A percentile compares a stretch with the other conserved stretches of the same genome.
These are phyloP conservation scores for Coturnix japonica DNA, from an alignment of 2,113 vertebrate genomes.

Conservation along the genomic window DNA sequence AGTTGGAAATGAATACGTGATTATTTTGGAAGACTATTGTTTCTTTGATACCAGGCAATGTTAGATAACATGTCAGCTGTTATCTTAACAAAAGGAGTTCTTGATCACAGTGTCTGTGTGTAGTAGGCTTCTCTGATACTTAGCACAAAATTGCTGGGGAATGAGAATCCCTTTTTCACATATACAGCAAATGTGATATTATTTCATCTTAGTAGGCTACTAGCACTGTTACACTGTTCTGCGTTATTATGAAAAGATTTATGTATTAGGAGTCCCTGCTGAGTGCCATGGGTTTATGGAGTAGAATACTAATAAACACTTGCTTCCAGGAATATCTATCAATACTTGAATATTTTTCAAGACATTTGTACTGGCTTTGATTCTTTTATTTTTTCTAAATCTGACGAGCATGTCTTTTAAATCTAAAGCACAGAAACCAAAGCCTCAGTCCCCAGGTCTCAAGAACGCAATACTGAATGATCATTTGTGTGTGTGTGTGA, in stretches of 20 bases:
- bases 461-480: not conserved
- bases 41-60: not conserved
- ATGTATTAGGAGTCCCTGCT: not conserved
- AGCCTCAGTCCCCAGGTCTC: not conserved
- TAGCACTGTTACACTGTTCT: not conserved
- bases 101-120: not conserved
- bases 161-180: not conserved
- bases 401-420: not conserved
- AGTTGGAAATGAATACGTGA: not conserved
- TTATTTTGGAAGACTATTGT: not conserved
- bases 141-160: not conserved
- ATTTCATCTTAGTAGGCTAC: not conserved
- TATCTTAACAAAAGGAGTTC: not conserved
- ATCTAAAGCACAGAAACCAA: not conserved
- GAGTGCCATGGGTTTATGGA: not conserved
- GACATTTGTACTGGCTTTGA: not conserved
- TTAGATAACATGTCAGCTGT: not conserved
- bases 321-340: constrained; percentile 25
- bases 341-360: not conserved
- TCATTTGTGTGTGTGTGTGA: not conserved
- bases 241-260: constrained; percentile 3
- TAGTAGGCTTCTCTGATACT: not conserved
- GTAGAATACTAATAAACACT: constrained; percentile 24
- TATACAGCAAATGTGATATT: not conserved
- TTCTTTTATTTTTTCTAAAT: not conserved